Conservation (phyloP, 2,113 vertebrate genomes). For the Oncorhynchus clarkii region DNA sequence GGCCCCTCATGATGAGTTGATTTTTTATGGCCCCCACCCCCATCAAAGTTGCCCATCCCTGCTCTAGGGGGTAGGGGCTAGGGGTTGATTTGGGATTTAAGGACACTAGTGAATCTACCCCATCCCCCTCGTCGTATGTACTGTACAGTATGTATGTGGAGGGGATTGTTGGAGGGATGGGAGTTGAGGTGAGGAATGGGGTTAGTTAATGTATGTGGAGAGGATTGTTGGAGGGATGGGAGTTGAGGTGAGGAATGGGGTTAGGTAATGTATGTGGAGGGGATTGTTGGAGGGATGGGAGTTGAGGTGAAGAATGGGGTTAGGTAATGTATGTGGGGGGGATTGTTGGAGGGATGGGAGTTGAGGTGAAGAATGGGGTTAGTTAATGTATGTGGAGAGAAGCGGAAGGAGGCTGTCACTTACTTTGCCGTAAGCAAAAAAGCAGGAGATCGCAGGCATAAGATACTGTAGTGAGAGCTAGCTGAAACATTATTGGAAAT, state of each 20-base stretch:
- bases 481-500: constrained; percentile 54
- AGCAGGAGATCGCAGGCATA: not conserved
- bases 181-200: not conserved
- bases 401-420: not conserved
- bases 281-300: constrained; percentile 14
- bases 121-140: constrained; percentile 28
- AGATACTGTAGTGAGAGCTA: constrained; percentile 1
- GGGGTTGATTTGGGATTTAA: constrained; percentile 34
- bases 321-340: not conserved
- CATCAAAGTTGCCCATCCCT: no score
- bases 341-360: constrained; percentile 14
- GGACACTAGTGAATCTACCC: not conserved
- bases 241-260: not conserved
- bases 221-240: constrained; percentile 14
- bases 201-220: not conserved
- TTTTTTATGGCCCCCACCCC: no score
- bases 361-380: not conserved
- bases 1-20: no score
- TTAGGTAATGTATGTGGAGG: not conserved
- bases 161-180: constrained; percentile 14
- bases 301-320: not conserved
- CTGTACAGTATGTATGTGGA: constrained; percentile 15
- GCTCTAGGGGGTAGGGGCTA: not conserved
- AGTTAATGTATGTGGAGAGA: not conserved
- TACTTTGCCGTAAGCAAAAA: not conserved